phyloP scores from a whole-genome alignment of 2,113 vertebrate species.

The Scartelaos histophorus region DNA sequence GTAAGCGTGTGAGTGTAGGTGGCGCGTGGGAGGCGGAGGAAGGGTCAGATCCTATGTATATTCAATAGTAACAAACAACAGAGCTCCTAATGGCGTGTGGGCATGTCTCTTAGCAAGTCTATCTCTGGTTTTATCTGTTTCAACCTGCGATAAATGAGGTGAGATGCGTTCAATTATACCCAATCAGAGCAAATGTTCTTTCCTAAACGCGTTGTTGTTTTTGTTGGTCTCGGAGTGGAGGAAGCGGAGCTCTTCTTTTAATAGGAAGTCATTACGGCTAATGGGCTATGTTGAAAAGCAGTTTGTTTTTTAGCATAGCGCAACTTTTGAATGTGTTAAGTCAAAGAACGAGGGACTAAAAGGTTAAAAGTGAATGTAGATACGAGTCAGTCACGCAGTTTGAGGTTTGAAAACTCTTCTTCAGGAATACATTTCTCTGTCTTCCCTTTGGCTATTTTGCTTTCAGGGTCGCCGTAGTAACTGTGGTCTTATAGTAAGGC shows the following conservation, averaged over 20 bases:
- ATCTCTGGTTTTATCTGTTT: background rate
- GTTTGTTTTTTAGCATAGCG: background rate
- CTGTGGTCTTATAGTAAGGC: background rate
- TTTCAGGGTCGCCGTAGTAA: background rate
- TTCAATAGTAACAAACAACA: conserved; percentile 11
- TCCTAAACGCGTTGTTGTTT: conserved; percentile 57
- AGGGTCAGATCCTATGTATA: conserved; percentile 30
- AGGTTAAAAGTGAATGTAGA: background rate
- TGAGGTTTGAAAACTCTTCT: background rate
- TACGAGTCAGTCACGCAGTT: background rate
- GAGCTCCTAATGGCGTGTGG: conserved; percentile 3
- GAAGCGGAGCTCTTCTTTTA: background rate
- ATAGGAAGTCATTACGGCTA: background rate
- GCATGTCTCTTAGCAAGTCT: background rate
- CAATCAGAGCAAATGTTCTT: conserved; percentile 15
- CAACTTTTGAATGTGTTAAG: background rate
- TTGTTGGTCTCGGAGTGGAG: conserved; percentile 41
- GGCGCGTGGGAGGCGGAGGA: conserved; percentile 14
- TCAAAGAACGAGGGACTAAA: background rate
- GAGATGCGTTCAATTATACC: conserved; percentile 14
- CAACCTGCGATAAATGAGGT: conserved; percentile 10
- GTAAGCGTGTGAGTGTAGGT: conserved; percentile 13
- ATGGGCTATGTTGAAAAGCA: conserved; percentile 1
- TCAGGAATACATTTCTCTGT: background rate
- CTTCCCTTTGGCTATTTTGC: background rate